Evolutionary conservation across 1,140 invertebrate genomes (phyloP).

Genomic region (Musca domestica): DNA sequence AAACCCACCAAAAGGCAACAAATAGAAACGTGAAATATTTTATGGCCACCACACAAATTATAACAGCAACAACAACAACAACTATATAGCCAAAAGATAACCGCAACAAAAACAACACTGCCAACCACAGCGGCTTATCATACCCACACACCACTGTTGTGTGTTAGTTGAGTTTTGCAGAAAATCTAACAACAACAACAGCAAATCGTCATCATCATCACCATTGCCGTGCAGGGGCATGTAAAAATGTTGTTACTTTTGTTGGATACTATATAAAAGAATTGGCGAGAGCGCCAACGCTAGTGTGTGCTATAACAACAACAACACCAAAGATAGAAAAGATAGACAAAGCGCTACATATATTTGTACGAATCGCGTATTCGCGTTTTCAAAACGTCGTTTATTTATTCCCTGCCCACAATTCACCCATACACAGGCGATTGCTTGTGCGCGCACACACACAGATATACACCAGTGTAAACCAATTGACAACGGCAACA

Average conservation of each 20-base stretch:
- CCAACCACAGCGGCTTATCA: not conserved
- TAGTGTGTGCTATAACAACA: conserved; percentile 9
- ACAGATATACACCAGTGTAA: conserved; percentile 28
- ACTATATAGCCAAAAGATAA: not conserved
- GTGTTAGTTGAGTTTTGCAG: not conserved
- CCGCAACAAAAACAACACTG: not conserved
- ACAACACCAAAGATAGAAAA: conserved; percentile 2
- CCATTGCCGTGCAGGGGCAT: too few species aligned
- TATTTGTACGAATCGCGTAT: conserved; percentile 54
- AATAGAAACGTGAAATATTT: conserved; percentile 18
- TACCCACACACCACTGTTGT: conserved; percentile 13
- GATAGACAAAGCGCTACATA: conserved; percentile 28
- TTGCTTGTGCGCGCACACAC: conserved; percentile 35
- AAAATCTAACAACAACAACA: conserved; percentile 4
- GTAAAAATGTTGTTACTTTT: too few species aligned
- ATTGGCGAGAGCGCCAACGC: not conserved
- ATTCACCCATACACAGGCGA: conserved; percentile 39
- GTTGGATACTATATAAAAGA: too few species aligned
- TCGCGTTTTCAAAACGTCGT: conserved; percentile 47
- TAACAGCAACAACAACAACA: conserved; percentile 10
- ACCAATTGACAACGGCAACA: not conserved
- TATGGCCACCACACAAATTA: not conserved
- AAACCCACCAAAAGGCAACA: too few species aligned
- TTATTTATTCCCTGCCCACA: conserved; percentile 53
- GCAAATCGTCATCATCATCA: too few species aligned